These are phyloP conservation scores for Trididemnum nubilum DNA, from an alignment of 23 tunicate genomes.

Conservation along the genomic window DNA sequence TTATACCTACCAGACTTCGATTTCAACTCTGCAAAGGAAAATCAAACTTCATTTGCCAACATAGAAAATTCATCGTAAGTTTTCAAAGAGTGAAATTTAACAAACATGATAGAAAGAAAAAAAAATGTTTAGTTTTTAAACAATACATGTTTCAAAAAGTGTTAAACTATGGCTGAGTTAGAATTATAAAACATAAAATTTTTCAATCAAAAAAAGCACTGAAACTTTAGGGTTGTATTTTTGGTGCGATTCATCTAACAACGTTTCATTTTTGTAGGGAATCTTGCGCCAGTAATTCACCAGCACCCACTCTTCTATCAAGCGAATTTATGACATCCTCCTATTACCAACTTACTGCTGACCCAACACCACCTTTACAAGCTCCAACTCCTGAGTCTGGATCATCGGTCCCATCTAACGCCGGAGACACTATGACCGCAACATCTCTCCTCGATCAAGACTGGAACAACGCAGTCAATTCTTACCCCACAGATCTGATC, in stretches of 20 bases:
- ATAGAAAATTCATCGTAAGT: not conserved
- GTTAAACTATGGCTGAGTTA: no score
- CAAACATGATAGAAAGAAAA: not conserved
- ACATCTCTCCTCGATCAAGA: slow-evolving; percentile 10
- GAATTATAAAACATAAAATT: no score
- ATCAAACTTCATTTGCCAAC: not conserved
- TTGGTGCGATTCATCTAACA: not conserved
- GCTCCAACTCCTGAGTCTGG: slow-evolving; percentile 24
- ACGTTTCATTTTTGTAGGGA: no score
- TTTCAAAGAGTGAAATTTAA: not conserved
- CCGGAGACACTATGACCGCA: slow-evolving; percentile 23
- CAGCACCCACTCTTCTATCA: slow-evolving; percentile 10
- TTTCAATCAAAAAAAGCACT: no score
- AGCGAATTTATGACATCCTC: slow-evolving; percentile 68
- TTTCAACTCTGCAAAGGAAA: not conserved
- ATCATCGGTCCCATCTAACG: not conserved
- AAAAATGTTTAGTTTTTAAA: no score
- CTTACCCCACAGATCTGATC: not conserved
- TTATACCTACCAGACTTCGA: not conserved
- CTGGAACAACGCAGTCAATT: slow-evolving; percentile 7
- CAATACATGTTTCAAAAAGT: no score
- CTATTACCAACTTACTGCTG: slow-evolving; percentile 27
- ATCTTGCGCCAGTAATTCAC: not conserved
- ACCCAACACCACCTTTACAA: slow-evolving; percentile 18
- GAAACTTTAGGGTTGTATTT: no score